A percentile compares a stretch with the other conserved stretches of the same genome.
Evolutionary conservation across 2,113 vertebrate genomes (phyloP).

Genomic region (Dendrocopos noguchii): DNA sequence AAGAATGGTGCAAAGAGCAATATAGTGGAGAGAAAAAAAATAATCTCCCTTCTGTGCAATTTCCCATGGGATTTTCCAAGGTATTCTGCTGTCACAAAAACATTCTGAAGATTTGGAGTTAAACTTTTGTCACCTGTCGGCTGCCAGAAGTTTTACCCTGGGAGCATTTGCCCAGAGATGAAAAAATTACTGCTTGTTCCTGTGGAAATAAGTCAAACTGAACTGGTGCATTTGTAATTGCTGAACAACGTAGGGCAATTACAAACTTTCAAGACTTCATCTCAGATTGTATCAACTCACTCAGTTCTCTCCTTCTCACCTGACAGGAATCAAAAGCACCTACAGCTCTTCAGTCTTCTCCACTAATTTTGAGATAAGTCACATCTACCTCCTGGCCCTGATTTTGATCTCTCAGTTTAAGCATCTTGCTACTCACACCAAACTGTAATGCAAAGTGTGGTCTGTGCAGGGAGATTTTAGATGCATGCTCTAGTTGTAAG

Average conservation of each 20-base stretch:
- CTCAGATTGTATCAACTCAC: not conserved
- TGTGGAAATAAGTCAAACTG: not conserved
- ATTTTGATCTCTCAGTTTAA: not conserved
- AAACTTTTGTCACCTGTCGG: not conserved
- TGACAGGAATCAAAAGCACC: not conserved
- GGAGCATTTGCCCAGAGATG: not conserved
- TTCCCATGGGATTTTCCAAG: not conserved
- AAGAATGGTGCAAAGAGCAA: not conserved
- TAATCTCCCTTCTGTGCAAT: not conserved
- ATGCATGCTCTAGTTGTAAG: accelerated
- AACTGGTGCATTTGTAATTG: not conserved
- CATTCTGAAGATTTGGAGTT: not conserved
- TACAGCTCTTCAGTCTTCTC: not conserved
- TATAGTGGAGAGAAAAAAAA: not conserved
- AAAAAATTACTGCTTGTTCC: not conserved
- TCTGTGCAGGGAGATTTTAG: not conserved
- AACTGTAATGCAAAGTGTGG: not conserved
- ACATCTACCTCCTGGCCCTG: not conserved
- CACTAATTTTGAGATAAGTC: not conserved
- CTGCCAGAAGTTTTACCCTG: not conserved
- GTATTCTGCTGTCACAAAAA: not conserved
- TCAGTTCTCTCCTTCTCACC: not conserved
- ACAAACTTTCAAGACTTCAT: not conserved
- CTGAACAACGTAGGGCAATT: not conserved
- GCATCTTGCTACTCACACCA: not conserved